Percentiles rank a stretch among this genome's conserved stretches.
These are phyloP conservation scores for Dreissena rostriformis DNA, from an alignment of 1,140 invertebrate genomes.

Conservation along the genomic window DNA sequence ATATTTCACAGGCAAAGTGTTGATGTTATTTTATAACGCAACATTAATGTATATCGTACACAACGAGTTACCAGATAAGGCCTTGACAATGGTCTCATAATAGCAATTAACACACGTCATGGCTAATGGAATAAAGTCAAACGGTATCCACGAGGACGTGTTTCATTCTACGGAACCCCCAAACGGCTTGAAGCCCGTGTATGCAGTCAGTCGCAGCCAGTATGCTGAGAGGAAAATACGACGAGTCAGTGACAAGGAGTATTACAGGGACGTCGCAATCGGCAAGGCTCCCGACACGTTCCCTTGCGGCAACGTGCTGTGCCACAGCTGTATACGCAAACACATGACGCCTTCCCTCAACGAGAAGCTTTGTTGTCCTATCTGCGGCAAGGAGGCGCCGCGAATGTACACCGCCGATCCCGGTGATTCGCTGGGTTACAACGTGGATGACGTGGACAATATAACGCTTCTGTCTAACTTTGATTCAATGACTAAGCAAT, in stretches of 20 bases:
- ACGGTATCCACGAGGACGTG: not conserved
- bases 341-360: constrained; percentile 60
- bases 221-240: constrained; percentile 43
- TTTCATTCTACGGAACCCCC: not conserved
- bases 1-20: too few species aligned
- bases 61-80: too few species aligned
- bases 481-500: constrained; percentile 74
- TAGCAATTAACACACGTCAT: not conserved
- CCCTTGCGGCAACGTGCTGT: constrained; percentile 76
- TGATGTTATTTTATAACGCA: too few species aligned
- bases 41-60: too few species aligned
- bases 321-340: constrained; percentile 75
- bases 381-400: constrained; percentile 64
- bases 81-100: too few species aligned
- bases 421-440: constrained; percentile 41
- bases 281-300: constrained; percentile 75
- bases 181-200: constrained; percentile 41
- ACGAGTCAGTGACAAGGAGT: constrained; percentile 52
- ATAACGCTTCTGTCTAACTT: constrained; percentile 74
- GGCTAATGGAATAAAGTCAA: constrained; percentile 1
- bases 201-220: constrained; percentile 4
- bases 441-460: constrained; percentile 60
- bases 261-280: constrained; percentile 40
- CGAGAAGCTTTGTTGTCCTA: constrained; percentile 58
- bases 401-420: constrained; percentile 37